Evolutionary conservation across 1,140 invertebrate species (phyloP).

Genomic region (Pogonomyrmex barbatus): DNA sequence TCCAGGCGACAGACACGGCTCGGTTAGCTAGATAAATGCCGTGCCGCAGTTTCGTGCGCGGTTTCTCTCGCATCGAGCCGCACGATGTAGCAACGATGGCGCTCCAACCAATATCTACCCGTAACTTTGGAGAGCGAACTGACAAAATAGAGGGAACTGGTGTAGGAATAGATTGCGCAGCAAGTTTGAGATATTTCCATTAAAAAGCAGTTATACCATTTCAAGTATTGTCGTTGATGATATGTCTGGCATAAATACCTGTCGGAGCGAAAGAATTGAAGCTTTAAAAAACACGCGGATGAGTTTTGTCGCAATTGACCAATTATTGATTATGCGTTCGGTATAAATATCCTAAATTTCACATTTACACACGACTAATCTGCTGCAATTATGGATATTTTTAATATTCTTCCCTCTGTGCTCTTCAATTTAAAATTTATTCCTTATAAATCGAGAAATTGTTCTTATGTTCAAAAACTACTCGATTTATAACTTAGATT

Average conservation of each 20-base stretch:
- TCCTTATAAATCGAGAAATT: background rate
- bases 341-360: background rate
- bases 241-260: background rate
- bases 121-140: slow-evolving; percentile 45
- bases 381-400: background rate
- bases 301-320: background rate
- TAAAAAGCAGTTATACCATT: slow-evolving; percentile 48
- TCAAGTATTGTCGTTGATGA: slow-evolving; percentile 37
- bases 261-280: background rate
- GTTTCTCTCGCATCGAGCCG: slow-evolving; percentile 12
- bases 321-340: background rate
- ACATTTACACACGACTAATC: no score
- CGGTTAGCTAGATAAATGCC: slow-evolving; percentile 75
- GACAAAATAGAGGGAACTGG: slow-evolving; percentile 27
- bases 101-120: slow-evolving; percentile 53
- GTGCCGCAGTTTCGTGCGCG: slow-evolving; percentile 51
- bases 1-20: slow-evolving; percentile 72
- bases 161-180: slow-evolving; percentile 31
- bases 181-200: slow-evolving; percentile 57
- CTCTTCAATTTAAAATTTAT: background rate
- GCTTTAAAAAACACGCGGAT: background rate
- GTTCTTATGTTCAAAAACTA: background rate
- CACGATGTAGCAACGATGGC: slow-evolving; percentile 48
- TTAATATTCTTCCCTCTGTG: background rate
- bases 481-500: background rate